These are phyloP conservation scores for Drymodes brunneopygia DNA, from an alignment of 2,113 vertebrate species.

Conservation along the genomic window DNA sequence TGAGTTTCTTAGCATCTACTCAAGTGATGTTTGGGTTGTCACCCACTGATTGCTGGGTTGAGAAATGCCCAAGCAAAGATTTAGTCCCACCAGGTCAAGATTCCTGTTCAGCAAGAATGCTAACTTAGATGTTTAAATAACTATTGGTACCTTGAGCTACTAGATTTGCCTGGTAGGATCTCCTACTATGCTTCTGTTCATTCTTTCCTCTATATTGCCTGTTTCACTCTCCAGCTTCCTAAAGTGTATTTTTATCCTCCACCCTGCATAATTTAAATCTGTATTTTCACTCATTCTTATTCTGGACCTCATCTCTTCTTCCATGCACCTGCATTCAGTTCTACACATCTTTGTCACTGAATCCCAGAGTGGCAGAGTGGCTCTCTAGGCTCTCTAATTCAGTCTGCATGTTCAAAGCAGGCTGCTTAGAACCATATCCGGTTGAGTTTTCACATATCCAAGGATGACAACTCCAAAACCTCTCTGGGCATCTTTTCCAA, in stretches of 20 bases:
- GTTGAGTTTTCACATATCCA: not conserved
- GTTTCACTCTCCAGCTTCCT: not conserved
- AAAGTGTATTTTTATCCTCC: not conserved
- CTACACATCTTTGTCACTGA: not conserved
- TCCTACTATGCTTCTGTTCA: not conserved
- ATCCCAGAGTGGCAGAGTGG: not conserved
- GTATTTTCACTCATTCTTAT: not conserved
- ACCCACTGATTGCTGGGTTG: not conserved
- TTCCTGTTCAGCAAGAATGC: not conserved
- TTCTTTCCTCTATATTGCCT: not conserved
- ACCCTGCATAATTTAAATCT: not conserved
- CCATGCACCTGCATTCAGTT: not conserved
- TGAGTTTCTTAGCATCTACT: not conserved
- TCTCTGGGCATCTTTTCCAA: not conserved
- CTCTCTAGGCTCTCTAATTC: not conserved
- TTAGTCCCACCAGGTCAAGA: not conserved
- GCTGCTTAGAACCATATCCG: accelerated
- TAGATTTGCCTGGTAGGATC: not conserved
- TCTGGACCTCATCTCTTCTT: not conserved
- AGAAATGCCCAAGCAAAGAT: not conserved
- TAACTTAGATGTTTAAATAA: not conserved
- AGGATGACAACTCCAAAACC: not conserved
- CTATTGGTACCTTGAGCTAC: not conserved
- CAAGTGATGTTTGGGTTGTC: not conserved
- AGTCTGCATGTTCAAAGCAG: not conserved